Percentiles rank a stretch among this genome's conserved stretches.
Evolutionary conservation across 1,140 invertebrate genomes (phyloP).

Genomic region (Drosophila simulans): DNA sequence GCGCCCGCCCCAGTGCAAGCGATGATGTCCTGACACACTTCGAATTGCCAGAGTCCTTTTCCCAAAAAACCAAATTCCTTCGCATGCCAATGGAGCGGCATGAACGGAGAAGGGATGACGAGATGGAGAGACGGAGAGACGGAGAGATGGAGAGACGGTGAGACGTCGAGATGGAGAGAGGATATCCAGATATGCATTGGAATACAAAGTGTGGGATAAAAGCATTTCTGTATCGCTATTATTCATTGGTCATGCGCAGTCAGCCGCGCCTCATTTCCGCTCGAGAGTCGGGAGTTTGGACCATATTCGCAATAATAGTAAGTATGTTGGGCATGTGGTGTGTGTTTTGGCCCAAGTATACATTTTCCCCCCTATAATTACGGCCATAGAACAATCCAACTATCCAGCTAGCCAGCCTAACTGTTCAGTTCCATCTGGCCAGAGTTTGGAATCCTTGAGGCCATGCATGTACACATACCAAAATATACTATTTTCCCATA

Average conservation of each 20-base stretch:
- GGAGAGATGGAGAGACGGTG: too few relatives aligned
- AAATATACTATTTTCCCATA: background rate
- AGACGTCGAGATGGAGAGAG: background rate
- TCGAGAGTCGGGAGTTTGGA: constrained; percentile 15
- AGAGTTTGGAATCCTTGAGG: too few relatives aligned
- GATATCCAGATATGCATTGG: constrained; percentile 23
- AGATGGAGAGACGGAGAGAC: too few relatives aligned
- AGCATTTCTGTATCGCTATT: constrained; percentile 71
- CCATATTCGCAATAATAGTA: constrained; percentile 41
- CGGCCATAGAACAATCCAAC: background rate
- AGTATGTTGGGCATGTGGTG: constrained; percentile 26
- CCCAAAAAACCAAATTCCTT: constrained; percentile 3
- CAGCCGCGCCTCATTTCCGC: constrained; percentile 39
- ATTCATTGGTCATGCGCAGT: constrained; percentile 72
- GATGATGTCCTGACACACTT: constrained; percentile 4
- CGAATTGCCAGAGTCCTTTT: background rate
- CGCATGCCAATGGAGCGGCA: constrained; percentile 10
- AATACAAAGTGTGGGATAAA: constrained; percentile 31
- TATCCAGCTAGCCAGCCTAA: too few relatives aligned
- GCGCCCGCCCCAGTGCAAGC: too few relatives aligned
- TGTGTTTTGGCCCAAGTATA: constrained; percentile 6
- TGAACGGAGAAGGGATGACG: too few relatives aligned
- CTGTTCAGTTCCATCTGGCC: too few relatives aligned
- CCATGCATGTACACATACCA: background rate
- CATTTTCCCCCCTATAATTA: constrained; percentile 11